Evolutionary conservation across 2,113 vertebrate genomes (phyloP).

Genomic region (Leptodactylus fuscus): DNA sequence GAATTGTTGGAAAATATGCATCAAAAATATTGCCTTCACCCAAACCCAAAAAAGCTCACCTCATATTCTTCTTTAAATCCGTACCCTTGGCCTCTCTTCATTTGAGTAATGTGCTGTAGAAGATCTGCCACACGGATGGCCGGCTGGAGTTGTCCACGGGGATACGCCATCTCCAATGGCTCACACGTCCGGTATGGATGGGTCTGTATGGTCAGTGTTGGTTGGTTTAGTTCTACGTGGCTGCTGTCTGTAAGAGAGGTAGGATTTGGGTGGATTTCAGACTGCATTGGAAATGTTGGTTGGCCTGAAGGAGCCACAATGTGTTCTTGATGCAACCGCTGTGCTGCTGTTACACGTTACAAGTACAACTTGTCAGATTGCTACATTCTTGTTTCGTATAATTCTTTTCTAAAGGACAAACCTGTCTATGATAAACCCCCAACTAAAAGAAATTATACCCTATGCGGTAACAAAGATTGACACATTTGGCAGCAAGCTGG

Average conservation of each 20-base stretch:
- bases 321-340: not conserved
- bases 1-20: no score
- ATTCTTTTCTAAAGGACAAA: not conserved
- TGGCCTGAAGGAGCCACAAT: not conserved
- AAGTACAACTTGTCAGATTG: not conserved
- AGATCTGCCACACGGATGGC: conserved; percentile 96
- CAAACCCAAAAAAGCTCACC: conserved; percentile 75
- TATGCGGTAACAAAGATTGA: not conserved
- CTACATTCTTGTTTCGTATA: not conserved
- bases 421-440: not conserved
- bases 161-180: conserved; percentile 95
- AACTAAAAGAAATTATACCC: not conserved
- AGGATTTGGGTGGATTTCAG: not conserved
- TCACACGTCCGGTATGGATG: conserved; percentile 93
- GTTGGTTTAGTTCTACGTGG: conserved; percentile 88
- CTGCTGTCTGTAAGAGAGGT: conserved; percentile 80
- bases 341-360: no score
- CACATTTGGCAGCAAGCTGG: not conserved
- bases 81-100: conserved; percentile 96
- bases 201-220: conserved; percentile 92
- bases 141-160: conserved; percentile 92
- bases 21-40: not conserved
- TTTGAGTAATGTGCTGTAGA: conserved; percentile 98
- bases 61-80: conserved; percentile 99
- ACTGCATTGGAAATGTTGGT: not conserved